Evolutionary conservation across 2,888 invertebrate genomes (phyloP), one percentile per base, ranked within the genome.

Genomic region (Apamea anceps): DNA sequence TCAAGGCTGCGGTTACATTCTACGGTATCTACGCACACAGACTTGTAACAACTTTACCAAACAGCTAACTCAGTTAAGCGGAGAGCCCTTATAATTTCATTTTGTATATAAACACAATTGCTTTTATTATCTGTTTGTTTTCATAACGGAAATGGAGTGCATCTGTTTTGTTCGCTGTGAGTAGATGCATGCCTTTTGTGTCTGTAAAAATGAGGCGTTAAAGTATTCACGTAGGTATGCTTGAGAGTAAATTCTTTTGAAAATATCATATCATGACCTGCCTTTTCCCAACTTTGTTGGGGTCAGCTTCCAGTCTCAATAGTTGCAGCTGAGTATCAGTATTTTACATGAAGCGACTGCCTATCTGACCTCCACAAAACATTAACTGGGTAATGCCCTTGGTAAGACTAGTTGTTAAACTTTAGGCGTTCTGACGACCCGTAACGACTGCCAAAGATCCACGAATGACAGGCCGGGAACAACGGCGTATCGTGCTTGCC

Each of bases 81-180:
- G 37, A 65, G 65, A n/a, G 79, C 85, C 88, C 85, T 81, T 82
- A 73, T 83, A 85, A 89, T 82, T 86, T 71, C 1, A 70, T 83
- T 81, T 79, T 57, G 37, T 32, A 28, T 63, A 51, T 66, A 70
- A 68, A 75, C 32, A 37, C 62, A 32, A 32, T 71, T 42, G 70
- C 62, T 73, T 77, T 67, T 84, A 80, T 73, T 66, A 72, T 68
- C 54, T 82, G 72, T 82, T 78, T 54, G 45, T 75, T 81, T 63
- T 45, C 8, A 1, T 18, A 62, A 60, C 18, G 21, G 7, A 71
- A 82, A 79, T 48, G 7, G n/a, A 25, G 18, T 75, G 74, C 67
- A 68, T 28, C 15, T 79, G 54, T 66, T 74, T 57, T 42, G 32
- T 76, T 81, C 37, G 1, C n/a, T 54, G n/a, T 7, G 4, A 18